Evolutionary conservation across 2,113 vertebrate species (phyloP).

Genomic region (Larimichthys polyactis): DNA sequence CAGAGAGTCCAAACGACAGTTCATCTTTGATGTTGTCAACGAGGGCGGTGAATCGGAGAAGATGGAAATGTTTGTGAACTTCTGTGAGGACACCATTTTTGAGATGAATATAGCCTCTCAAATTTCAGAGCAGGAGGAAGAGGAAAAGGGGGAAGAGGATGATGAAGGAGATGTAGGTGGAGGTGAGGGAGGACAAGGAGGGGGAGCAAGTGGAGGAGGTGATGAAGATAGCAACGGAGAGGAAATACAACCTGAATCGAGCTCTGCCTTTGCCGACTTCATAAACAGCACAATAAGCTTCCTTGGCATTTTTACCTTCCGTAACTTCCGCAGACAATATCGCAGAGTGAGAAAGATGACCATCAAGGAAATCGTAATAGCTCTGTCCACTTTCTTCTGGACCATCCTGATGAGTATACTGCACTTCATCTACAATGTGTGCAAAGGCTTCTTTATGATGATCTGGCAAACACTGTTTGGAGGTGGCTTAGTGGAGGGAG

Average conservation of each 20-base stretch:
- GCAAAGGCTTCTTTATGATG: conserved; percentile 88
- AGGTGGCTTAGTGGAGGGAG: conserved; percentile 92
- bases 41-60: conserved; percentile 96
- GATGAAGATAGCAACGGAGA: conserved; percentile 81
- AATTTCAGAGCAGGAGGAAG: conserved; percentile 92
- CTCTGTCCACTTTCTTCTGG: conserved; percentile 85
- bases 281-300: conserved; percentile 82
- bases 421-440: conserved; percentile 83
- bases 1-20: conserved; percentile 94
- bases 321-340: conserved; percentile 86
- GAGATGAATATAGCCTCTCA: conserved; percentile 98
- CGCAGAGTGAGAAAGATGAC: conserved; percentile 87
- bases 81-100: conserved; percentile 99
- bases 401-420: conserved; percentile 84
- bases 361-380: conserved; percentile 86
- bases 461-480: conserved; percentile 92
- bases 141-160: conserved; percentile 83
- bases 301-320: conserved; percentile 87
- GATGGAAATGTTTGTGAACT: conserved; percentile 98
- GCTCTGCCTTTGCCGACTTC: conserved; percentile 82
- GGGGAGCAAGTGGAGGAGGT: conserved; percentile 58
- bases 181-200: conserved; percentile 54
- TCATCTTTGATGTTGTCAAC: conserved; percentile 98
- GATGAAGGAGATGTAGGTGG: conserved; percentile 78
- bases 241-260: conserved; percentile 79